Base-by-base conservation (phyloP, 2,113 vertebrate species). In the Corydoras sp. region DNA sequence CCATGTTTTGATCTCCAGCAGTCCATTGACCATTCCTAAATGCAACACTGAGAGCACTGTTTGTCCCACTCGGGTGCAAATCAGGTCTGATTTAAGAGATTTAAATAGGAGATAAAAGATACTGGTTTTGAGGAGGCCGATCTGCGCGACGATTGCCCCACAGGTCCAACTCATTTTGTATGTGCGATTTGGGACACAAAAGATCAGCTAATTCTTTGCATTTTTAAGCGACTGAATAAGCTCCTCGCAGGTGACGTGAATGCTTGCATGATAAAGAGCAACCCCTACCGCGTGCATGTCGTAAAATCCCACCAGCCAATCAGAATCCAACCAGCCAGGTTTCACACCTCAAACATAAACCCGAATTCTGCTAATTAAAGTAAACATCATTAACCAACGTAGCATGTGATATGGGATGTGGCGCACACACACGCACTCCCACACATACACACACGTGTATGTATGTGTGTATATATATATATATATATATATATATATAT, bases 141-240 rank as follows among this genome's bases (percentile, higher is more conserved):
- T n/a, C 13, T 7, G 13, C 54, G n/a, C 5, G 54, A 56, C 64
- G 64, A 35, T 65, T 72, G 50, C 56, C 59, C 63, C 43, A 62
- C 31, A 70, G 76, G 54, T 59, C 35, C 59, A 60, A 14, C 67
- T 67, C 13, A 58, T 62, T 68, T 59, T 64, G 49, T 55, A 70
- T 54, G 61, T 56, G 60, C 68, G 35, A 50, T 61, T 62, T 49
- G 62, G 49, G 29, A 56, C 31, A 35, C 56, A 51, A 58, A 24
- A 72, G 12, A 43, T 53, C 58, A 58, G 11, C 65, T 69, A 14
- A 71, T 61, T 67, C 73, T 72, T 68, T 78, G 65, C 51, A 72
- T 72, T 67, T 75, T 63, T 65, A 49, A 65, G 11, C 4, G 51
- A 12, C 13, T 3, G 13, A 53, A 53, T 53, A 53, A 53, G 51